Evolutionary conservation across 2,113 vertebrate genomes (phyloP).

Genomic region (Oryzias curvinotus): DNA sequence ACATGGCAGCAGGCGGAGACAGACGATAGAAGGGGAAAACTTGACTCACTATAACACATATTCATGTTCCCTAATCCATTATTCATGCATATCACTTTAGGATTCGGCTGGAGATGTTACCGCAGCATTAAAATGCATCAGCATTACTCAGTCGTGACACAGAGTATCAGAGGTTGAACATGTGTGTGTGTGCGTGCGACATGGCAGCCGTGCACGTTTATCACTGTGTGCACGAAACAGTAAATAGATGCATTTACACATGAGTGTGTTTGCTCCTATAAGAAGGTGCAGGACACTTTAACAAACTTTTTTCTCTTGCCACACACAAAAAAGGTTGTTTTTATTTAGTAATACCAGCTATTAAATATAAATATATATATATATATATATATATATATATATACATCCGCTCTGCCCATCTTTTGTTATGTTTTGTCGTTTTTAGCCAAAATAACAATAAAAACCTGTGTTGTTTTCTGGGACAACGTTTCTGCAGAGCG

Average conservation of each 20-base stretch:
- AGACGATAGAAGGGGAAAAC: constrained; percentile 27
- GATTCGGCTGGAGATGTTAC: constrained; percentile 56
- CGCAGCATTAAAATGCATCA: constrained; percentile 58
- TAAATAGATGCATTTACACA: not conserved
- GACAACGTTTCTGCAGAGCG: too few relatives aligned
- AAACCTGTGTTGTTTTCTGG: too few relatives aligned
- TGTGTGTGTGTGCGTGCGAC: constrained; percentile 4
- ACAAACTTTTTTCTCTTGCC: too few relatives aligned
- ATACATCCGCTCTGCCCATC: not conserved
- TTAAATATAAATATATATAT: not conserved
- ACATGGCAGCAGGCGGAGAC: constrained; percentile 38
- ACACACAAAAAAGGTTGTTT: too few relatives aligned
- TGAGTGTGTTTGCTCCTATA: not conserved
- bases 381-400: not conserved
- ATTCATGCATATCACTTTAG: constrained; percentile 65
- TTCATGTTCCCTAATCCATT: constrained; percentile 62
- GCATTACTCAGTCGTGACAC: constrained; percentile 61
- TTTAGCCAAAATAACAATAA: too few relatives aligned
- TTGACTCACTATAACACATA: constrained; percentile 55
- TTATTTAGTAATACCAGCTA: too few relatives aligned
- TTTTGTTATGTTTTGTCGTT: too few relatives aligned
- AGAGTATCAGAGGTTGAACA: constrained; percentile 27
- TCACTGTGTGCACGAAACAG: not conserved
- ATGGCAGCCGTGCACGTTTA: not conserved
- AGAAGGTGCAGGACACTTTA: too few relatives aligned